Conservation (phyloP, 2,888 invertebrate genomes). For the Cataglyphis altisquamis region DNA sequence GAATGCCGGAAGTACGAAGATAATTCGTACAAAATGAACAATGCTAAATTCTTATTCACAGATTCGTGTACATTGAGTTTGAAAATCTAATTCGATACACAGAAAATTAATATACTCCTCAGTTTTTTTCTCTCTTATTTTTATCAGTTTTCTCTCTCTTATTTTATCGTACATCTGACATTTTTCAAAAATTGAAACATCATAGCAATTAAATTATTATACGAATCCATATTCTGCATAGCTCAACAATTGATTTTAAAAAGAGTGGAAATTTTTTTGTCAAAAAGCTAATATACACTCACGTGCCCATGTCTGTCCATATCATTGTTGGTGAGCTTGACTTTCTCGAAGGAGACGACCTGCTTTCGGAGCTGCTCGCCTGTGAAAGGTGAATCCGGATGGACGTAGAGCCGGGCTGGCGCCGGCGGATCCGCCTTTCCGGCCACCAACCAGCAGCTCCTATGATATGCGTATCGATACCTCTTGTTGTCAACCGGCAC, state of each 20-base stretch:
- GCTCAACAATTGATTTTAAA: conserved; percentile 10
- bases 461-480: conserved; percentile 99
- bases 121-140: not conserved
- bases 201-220: not conserved
- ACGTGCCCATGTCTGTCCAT: conserved; percentile 98
- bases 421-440: conserved; percentile 99
- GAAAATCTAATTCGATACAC: conserved; percentile 7
- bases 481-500: conserved; percentile 98
- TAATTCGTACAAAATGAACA: conserved; percentile 35
- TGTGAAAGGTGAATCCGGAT: conserved; percentile 98
- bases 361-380: conserved; percentile 98
- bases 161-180: not conserved
- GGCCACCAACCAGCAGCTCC: conserved; percentile 98
- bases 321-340: conserved; percentile 99
- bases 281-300: conserved; percentile 86
- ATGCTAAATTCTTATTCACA: conserved; percentile 27
- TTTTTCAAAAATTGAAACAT: conserved; percentile 11
- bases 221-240: not conserved
- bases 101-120: not conserved
- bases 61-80: not conserved
- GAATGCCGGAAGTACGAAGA: conserved; percentile 45
- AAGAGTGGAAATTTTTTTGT: not conserved
- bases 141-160: not conserved
- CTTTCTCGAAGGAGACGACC: conserved; percentile 99
- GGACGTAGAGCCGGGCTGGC: conserved; percentile 96